phyloP scores from a whole-genome alignment of 2,113 vertebrate species.

The Petromus typicus region DNA sequence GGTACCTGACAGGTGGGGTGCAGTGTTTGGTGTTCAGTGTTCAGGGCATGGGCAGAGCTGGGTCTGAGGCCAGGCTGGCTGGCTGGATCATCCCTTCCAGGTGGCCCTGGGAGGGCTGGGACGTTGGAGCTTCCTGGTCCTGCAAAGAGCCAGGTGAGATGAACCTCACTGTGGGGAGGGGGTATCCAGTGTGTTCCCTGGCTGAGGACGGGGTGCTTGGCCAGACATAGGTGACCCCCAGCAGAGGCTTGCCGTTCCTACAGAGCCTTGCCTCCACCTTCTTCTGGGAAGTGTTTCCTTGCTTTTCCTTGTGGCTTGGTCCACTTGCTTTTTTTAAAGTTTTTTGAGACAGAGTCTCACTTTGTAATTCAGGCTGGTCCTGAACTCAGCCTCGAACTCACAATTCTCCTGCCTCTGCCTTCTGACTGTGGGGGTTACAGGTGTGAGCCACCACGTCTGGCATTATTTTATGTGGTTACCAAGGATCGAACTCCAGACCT shows the following conservation, averaged over 20 bases:
- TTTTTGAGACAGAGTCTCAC: too few relatives aligned
- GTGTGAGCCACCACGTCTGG: too few relatives aligned
- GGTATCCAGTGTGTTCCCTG: not conserved
- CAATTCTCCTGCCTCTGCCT: too few relatives aligned
- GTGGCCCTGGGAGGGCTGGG: not conserved
- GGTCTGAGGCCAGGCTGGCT: not conserved
- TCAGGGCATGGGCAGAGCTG: not conserved
- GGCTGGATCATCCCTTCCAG: not conserved
- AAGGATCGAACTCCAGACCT: too few relatives aligned
- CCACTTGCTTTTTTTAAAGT: not conserved
- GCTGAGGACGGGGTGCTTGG: not conserved
- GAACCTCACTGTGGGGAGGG: not conserved
- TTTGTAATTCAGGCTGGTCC: too few relatives aligned
- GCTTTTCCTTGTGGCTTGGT: not conserved
- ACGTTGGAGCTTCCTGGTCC: not conserved
- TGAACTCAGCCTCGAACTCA: too few relatives aligned
- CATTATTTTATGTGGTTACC: too few relatives aligned
- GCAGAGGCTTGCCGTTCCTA: not conserved
- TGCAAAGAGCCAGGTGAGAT: not conserved
- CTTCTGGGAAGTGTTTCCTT: not conserved
- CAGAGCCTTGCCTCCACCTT: not conserved
- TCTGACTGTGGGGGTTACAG: too few relatives aligned
- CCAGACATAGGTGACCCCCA: not conserved
- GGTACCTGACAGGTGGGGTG: not conserved
- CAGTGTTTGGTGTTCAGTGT: not conserved